Evolutionary conservation across 35 echinoderm and acorn worm genomes (phyloP), one percentile per base, ranked within the genome.

Genomic region (Ophiothrix spiculata): DNA sequence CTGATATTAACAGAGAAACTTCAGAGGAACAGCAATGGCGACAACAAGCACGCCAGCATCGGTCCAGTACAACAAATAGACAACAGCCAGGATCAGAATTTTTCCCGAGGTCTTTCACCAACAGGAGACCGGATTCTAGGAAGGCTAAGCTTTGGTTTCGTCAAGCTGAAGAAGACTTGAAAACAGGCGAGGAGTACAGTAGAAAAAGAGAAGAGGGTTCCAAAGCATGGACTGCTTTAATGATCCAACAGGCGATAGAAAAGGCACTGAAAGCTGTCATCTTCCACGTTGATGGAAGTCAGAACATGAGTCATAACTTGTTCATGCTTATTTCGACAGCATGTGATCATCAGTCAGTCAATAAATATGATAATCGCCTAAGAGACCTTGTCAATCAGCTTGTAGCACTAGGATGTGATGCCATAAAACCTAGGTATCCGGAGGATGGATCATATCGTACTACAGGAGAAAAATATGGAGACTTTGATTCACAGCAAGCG

Each of bases 231-330:
- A 37, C 76, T 11, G 75, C 75, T 35, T 79, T 87, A 21, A 76
- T 78, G 41, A 37, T 77, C 32, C 85, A 87, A 16, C 85, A 87
- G 60, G 85, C 76, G 33, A 41, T 46, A 1, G 85, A 87, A 37
- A 54, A 78, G 36, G 85, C 85, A n/a, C 41, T 87, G 19, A 87
- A 87, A 49, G 85, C 74, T 0, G 40, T 32, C 1, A 38, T 49
- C 32, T 87, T 49, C 39, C 25, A 34, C 40, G 25, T 87, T 35
- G 39, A 42, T 32, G 85, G 85, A 36, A 49, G 35, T 23, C 81
- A 31, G 12, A 21, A 64, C 29, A 64, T 21, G 41, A 60, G 34
- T 28, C 54, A 34, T 64, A 83, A 83, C 36, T 60, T 83, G 25
- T 19, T 13, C 13, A 17, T 12, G 33, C 54, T 83, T 13, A 32